Conservation (phyloP, 1,140 invertebrate species). For the Meteorus sp. region DNA sequence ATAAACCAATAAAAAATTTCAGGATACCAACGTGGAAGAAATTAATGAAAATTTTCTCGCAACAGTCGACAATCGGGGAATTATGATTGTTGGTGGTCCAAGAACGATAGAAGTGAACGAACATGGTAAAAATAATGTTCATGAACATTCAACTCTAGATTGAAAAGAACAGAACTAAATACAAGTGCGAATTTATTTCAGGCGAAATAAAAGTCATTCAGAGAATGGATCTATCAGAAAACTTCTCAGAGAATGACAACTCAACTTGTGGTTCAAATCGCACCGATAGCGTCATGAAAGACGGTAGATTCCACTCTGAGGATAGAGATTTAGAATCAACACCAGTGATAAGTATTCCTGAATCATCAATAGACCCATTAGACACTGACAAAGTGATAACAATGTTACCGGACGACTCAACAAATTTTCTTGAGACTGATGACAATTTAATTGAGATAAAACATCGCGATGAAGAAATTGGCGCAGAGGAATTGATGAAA, state of each 20-base stretch:
- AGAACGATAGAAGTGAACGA: slow-evolving; percentile 50
- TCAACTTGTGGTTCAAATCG: too few species aligned
- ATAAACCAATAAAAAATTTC: too few species aligned
- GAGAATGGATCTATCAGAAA: not conserved
- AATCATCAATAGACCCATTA: slow-evolving; percentile 20
- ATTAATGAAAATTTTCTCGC: slow-evolving; percentile 45
- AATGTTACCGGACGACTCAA: slow-evolving; percentile 38
- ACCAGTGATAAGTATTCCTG: slow-evolving; percentile 34
- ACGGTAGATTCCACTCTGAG: not conserved
- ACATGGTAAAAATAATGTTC: slow-evolving; percentile 44
- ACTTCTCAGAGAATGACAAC: too few species aligned
- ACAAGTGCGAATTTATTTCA: slow-evolving; percentile 25
- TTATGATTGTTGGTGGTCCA: slow-evolving; percentile 47
- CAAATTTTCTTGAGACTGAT: slow-evolving; percentile 35
- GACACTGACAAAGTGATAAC: slow-evolving; percentile 37
- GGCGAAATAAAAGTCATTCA: slow-evolving; percentile 46
- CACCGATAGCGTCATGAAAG: too few species aligned
- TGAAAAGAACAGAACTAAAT: slow-evolving; percentile 10
- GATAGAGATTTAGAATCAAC: not conserved
- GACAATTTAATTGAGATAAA: slow-evolving; percentile 38
- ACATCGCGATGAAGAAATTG: slow-evolving; percentile 39
- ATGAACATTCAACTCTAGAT: slow-evolving; percentile 15
- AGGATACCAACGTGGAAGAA: slow-evolving; percentile 37
- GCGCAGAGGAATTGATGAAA: slow-evolving; percentile 37
- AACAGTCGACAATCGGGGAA: slow-evolving; percentile 46